These are phyloP conservation scores for Phocides pigmalion DNA, from an alignment of 1,140 invertebrate genomes.

Conservation along the genomic window DNA sequence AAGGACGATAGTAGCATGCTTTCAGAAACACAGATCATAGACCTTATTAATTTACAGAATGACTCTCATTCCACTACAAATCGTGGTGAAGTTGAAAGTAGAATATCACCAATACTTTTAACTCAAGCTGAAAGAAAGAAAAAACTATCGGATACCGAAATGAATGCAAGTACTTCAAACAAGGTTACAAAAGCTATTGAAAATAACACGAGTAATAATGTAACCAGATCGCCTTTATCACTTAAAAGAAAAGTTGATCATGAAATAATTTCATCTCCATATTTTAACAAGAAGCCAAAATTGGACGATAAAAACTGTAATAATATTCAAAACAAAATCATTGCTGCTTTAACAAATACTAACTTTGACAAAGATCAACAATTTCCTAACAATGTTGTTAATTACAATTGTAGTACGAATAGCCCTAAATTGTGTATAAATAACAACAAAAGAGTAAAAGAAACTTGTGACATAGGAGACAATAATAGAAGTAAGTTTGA, in stretches of 20 bases:
- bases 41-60: conserved; percentile 59
- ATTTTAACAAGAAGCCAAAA: conserved; percentile 71
- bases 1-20: conserved; percentile 61
- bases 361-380: conserved; percentile 41
- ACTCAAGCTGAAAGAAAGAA: conserved; percentile 62
- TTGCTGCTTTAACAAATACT: conserved; percentile 54
- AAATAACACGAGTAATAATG: too few relatives aligned
- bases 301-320: conserved; percentile 44
- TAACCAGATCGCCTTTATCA: too few relatives aligned
- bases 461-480: background rate
- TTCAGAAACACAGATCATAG: conserved; percentile 68
- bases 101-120: conserved; percentile 64
- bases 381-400: background rate
- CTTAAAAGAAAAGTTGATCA: conserved; percentile 65
- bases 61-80: conserved; percentile 16
- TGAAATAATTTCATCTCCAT: conserved; percentile 55
- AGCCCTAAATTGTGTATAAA: background rate
- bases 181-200: too few relatives aligned
- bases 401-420: background rate
- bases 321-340: conserved; percentile 61
- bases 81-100: conserved; percentile 40
- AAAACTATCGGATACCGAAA: conserved; percentile 3
- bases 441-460: background rate
- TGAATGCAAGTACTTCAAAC: background rate
- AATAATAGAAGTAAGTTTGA: background rate